Percentiles rank a stretch among this genome's conserved stretches.
Conservation (phyloP, 2,888 invertebrate species). For the Clostera curtula region DNA sequence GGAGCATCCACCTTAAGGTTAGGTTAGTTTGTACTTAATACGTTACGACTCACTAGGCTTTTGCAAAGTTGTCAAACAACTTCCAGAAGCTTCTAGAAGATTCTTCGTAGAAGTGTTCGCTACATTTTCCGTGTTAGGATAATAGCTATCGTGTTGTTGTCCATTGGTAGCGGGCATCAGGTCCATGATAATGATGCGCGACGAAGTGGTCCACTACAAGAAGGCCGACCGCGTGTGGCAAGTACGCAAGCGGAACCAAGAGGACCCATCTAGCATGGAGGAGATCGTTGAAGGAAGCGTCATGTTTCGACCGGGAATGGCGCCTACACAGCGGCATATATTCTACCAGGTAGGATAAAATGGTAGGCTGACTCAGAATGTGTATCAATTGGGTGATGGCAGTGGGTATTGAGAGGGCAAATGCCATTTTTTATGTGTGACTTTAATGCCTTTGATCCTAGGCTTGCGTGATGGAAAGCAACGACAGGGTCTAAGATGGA, state of each 20-base stretch:
- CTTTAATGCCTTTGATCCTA: no score
- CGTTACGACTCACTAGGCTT: no score
- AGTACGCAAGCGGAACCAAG: constrained; percentile 19
- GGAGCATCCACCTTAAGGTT: no score
- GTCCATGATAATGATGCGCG: constrained; percentile 48
- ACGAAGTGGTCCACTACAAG: constrained; percentile 36
- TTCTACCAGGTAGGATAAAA: constrained; percentile 84
- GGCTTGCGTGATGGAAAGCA: no score
- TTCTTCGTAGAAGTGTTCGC: no score
- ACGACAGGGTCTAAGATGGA: no score
- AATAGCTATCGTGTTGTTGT: background rate
- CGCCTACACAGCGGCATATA: constrained; percentile 90
- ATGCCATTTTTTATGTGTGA: no score
- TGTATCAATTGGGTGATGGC: background rate
- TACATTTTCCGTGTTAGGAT: no score
- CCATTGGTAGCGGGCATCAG: constrained; percentile 41
- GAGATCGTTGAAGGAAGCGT: constrained; percentile 46
- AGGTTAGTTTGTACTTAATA: no score
- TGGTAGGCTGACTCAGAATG: constrained; percentile 3
- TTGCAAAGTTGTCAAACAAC: no score
- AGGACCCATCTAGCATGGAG: constrained; percentile 21
- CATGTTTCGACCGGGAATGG: constrained; percentile 76
- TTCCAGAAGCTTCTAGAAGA: no score
- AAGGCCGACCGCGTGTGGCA: constrained; percentile 40
- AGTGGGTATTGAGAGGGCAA: background rate